These are phyloP conservation scores for Ypsolopha scabrella DNA, from an alignment of 2,888 invertebrate species.

Conservation along the genomic window DNA sequence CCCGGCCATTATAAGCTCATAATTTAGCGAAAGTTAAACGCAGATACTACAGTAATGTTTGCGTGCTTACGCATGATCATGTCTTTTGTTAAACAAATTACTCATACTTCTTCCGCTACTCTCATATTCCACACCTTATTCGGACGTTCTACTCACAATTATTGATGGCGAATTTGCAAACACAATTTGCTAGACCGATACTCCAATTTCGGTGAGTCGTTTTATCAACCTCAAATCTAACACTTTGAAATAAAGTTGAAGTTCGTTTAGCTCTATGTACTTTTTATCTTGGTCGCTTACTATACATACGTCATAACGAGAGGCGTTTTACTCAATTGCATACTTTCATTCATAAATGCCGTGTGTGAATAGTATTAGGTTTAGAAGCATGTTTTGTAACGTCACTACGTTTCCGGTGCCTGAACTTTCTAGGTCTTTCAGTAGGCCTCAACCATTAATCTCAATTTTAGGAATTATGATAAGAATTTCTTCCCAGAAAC, in stretches of 20 bases:
- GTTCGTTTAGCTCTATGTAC: too few species aligned
- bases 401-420: not conserved
- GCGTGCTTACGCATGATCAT: not conserved
- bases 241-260: too few species aligned
- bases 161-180: not conserved
- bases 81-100: not conserved
- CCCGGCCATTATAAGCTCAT: slow-evolving; percentile 37
- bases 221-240: slow-evolving; percentile 8
- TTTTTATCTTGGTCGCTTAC: too few species aligned
- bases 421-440: not conserved
- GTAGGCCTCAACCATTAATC: not conserved
- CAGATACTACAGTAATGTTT: not conserved
- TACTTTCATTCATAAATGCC: not conserved
- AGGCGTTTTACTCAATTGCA: not conserved
- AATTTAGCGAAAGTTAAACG: slow-evolving; percentile 32
- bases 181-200: not conserved
- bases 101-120: not conserved
- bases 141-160: not conserved
- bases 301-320: too few species aligned
- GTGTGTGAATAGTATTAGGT: too few species aligned
- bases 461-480: not conserved
- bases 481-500: not conserved
- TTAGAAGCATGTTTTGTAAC: too few species aligned
- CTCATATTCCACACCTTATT: not conserved
- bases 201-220: slow-evolving; percentile 39